Percentiles rank a stretch among this genome's conserved stretches.
Evolutionary conservation across 2,797 vertebrate genomes (phyloP).

Genomic region (Acipenser transmontanus): DNA sequence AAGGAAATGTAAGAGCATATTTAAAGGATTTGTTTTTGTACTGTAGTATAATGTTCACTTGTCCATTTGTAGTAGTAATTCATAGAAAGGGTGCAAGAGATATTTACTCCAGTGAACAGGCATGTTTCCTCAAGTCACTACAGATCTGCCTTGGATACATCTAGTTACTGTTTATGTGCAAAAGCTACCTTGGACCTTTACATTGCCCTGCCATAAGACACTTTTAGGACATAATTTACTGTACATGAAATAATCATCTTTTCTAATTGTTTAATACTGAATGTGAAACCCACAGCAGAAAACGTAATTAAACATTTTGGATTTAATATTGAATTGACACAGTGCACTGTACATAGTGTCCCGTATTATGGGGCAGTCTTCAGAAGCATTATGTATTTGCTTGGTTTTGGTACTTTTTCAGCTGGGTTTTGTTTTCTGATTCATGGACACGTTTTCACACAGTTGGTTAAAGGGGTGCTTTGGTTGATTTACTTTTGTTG

Average conservation of each 20-base stretch:
- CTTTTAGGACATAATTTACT: neutral
- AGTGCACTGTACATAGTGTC: neutral
- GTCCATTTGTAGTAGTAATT: no score
- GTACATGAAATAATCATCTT: neutral
- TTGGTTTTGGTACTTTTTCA: neutral
- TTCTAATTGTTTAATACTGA: conserved; percentile 1
- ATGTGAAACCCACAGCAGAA: conserved; percentile 1
- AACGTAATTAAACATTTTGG: neutral
- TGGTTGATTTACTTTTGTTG: neutral
- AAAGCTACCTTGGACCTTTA: no score
- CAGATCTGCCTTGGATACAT: no score
- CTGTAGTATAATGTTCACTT: no score
- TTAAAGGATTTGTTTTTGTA: no score
- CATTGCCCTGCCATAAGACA: neutral
- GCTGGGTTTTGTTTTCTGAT: neutral
- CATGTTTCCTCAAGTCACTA: no score
- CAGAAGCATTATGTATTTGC: neutral
- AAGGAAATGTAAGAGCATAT: no score
- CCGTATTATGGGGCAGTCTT: neutral
- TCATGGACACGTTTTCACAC: no score
- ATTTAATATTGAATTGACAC: neutral
- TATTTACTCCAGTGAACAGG: no score
- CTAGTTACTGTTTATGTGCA: no score
- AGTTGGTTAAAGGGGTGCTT: no score
- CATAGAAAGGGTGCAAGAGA: no score